Conservation (phyloP, 2,888 invertebrate species). For the Cotesia congregata region DNA sequence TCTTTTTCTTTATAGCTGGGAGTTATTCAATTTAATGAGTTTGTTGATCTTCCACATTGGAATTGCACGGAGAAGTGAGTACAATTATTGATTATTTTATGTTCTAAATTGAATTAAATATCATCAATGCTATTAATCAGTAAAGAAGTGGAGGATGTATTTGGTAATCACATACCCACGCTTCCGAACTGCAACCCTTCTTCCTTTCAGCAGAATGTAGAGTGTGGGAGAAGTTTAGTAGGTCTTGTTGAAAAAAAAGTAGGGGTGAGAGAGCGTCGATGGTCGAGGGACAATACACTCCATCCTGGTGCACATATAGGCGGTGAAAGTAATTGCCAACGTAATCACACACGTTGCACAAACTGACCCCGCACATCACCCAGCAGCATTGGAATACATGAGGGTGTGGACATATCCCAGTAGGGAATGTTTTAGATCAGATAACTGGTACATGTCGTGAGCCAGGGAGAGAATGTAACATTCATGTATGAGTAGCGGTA, state of each 20-base stretch:
- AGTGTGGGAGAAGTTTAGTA: conserved; percentile 46
- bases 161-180: conserved; percentile 61
- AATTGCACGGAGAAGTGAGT: neutral
- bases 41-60: conserved; percentile 30
- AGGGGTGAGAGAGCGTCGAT: conserved; percentile 19
- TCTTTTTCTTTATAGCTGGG: neutral
- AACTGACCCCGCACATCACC: conserved; percentile 51
- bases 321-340: conserved; percentile 67
- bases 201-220: conserved; percentile 40
- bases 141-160: conserved; percentile 25
- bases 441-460: conserved; percentile 48
- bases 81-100: neutral
- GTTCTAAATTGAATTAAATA: neutral
- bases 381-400: conserved; percentile 36
- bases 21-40: neutral
- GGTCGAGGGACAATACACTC: conserved; percentile 23
- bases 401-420: conserved; percentile 53
- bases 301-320: conserved; percentile 21
- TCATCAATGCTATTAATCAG: conserved; percentile 1
- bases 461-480: conserved; percentile 1
- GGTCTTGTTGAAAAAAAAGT: conserved; percentile 12
- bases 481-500: neutral
- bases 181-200: conserved; percentile 65
- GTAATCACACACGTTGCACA: conserved; percentile 66
- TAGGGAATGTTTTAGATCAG: conserved; percentile 56